Conservation (phyloP, 2,888 invertebrate genomes). For the Lasioglossum vierecki region DNA sequence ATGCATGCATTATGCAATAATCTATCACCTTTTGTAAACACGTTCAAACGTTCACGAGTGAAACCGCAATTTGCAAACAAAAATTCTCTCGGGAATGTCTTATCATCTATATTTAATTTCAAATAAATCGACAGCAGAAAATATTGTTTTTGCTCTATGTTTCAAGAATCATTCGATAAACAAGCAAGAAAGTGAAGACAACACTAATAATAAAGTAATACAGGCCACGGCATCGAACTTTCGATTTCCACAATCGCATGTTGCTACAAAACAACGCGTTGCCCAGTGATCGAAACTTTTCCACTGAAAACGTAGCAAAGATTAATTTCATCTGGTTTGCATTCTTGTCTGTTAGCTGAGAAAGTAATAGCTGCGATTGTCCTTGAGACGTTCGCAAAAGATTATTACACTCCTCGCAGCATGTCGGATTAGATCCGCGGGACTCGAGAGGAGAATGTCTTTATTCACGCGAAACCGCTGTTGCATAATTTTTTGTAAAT, state of each 20-base stretch:
- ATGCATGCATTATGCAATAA: conserved; percentile 32
- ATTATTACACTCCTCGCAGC: conserved; percentile 19
- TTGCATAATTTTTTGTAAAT: conserved; percentile 13
- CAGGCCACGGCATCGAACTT: not conserved
- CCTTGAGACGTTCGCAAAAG: conserved; percentile 29
- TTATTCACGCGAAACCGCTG: not conserved
- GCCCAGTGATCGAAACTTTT: not conserved
- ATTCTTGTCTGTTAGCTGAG: conserved; percentile 15
- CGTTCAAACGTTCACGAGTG: conserved; percentile 1
- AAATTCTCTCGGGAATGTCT: not conserved
- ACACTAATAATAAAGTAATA: not conserved
- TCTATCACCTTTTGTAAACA: conserved; percentile 23
- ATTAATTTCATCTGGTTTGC: conserved; percentile 19
- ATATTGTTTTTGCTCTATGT: not conserved
- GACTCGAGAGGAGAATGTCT: conserved; percentile 35
- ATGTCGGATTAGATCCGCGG: conserved; percentile 18
- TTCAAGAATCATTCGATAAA: not conserved
- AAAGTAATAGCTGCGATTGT: conserved; percentile 26
- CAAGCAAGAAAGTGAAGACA: not conserved
- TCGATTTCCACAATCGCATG: not conserved
- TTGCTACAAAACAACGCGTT: not conserved
- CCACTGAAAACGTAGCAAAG: not conserved
- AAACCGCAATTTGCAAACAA: not conserved
- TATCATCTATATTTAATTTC: not conserved
- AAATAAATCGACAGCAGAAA: not conserved